phyloP scores from a whole-genome alignment of 2,888 invertebrate genomes.

The Caradrina kadenii region DNA sequence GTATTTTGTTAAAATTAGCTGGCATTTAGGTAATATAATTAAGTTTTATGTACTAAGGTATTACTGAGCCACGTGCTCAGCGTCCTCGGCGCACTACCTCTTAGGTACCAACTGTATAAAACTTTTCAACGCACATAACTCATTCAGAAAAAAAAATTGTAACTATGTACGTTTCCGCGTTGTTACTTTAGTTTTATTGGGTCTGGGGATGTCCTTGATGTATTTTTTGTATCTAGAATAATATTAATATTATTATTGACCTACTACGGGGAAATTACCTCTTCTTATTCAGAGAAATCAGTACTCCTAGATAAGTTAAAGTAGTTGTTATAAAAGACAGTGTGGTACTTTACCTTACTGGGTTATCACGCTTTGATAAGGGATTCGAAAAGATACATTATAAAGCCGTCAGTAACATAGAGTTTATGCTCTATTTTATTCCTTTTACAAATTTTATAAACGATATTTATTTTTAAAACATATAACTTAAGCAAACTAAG shows the following conservation, averaged over 20 bases:
- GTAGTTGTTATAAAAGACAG: too few species aligned
- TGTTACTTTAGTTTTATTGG: background rate
- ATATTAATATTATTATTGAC: background rate
- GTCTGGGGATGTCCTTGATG: background rate
- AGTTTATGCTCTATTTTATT: too few species aligned
- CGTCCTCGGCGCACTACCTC: background rate
- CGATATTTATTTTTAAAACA: too few species aligned
- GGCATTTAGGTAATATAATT: background rate
- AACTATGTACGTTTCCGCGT: background rate
- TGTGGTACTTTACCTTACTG: too few species aligned
- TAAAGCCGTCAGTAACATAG: too few species aligned
- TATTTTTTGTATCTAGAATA: background rate
- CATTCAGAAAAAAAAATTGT: background rate
- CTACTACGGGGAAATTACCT: background rate
- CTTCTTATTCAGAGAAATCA: background rate
- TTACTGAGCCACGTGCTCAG: background rate
- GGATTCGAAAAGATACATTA: too few species aligned
- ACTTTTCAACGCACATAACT: background rate
- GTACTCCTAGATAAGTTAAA: background rate
- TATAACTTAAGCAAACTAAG: too few species aligned
- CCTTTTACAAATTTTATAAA: too few species aligned
- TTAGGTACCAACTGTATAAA: background rate
- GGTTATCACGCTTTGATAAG: too few species aligned
- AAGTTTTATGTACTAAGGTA: background rate
- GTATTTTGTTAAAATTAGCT: background rate